Conservation (phyloP, 2,113 vertebrate genomes). For the Eptatretus burgeri region DNA sequence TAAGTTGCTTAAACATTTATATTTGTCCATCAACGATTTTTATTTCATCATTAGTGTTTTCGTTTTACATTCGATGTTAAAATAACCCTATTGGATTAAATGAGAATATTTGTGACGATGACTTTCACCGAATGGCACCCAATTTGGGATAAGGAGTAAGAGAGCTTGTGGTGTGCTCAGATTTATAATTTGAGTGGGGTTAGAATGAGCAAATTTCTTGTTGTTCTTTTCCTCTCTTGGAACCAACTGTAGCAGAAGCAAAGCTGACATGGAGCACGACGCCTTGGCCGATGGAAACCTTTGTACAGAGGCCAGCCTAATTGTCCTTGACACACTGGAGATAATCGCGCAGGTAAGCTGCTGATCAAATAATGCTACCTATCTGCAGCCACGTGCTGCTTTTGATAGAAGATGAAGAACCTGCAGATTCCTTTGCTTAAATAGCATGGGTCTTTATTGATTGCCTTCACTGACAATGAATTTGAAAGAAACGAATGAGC, state of each 20-base stretch:
- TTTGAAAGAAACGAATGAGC: no score
- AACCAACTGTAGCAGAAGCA: slow-evolving; percentile 21
- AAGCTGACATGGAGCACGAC: slow-evolving; percentile 49
- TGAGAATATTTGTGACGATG: not conserved
- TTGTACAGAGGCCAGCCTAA: slow-evolving; percentile 39
- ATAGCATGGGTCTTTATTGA: no score
- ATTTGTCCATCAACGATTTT: no score
- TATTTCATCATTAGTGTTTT: no score
- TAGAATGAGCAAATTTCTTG: no score
- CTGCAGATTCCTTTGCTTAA: not conserved
- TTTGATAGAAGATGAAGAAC: not conserved
- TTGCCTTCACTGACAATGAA: no score
- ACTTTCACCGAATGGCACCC: not conserved
- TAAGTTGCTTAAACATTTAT: no score
- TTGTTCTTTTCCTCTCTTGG: no score
- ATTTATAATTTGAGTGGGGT: not conserved
- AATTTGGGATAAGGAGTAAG: not conserved
- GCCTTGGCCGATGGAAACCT: slow-evolving; percentile 56
- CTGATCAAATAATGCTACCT: no score
- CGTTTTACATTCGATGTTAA: no score
- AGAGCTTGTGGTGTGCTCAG: not conserved
- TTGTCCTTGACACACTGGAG: slow-evolving; percentile 50
- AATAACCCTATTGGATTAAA: no score
- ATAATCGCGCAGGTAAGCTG: slow-evolving; percentile 43
- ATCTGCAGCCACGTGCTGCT: not conserved